Evolutionary conservation across 2,888 invertebrate genomes (phyloP).

Genomic region (Ypsolopha sequella): DNA sequence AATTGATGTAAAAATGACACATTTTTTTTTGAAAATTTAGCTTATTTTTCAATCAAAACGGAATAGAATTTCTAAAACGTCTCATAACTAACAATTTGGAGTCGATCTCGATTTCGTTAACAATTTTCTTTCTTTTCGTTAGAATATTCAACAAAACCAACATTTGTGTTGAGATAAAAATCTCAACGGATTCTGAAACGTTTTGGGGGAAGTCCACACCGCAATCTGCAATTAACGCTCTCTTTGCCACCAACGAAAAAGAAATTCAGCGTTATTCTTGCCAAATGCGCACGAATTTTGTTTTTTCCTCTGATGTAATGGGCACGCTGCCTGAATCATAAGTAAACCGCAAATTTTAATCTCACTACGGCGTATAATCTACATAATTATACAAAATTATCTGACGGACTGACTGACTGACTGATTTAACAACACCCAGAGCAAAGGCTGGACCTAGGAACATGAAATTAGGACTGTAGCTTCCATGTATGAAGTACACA

Average conservation of each 20-base stretch:
- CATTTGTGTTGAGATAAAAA: constrained; percentile 26
- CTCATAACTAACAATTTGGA: no score
- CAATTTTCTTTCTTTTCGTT: neutral
- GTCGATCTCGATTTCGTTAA: neutral
- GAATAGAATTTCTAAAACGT: no score
- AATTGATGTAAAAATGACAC: no score
- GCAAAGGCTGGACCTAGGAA: no score
- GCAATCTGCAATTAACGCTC: constrained; percentile 30
- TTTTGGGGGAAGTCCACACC: constrained; percentile 11
- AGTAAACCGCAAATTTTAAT: neutral
- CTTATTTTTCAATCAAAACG: no score
- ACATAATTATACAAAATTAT: no score
- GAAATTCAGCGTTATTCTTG: constrained; percentile 29
- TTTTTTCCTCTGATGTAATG: constrained; percentile 17
- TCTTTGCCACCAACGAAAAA: constrained; percentile 22
- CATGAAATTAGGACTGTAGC: no score
- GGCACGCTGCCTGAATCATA: constrained; percentile 24
- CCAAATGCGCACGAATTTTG: constrained; percentile 22
- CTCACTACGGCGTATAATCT: no score
- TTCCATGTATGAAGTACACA: no score
- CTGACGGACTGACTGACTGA: no score
- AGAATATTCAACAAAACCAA: constrained; percentile 18
- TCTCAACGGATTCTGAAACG: constrained; percentile 20
- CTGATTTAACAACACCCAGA: no score
- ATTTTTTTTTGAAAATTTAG: no score